Base-by-base conservation (phyloP, 2,797 vertebrate species). In the Lemur catta region DNA sequence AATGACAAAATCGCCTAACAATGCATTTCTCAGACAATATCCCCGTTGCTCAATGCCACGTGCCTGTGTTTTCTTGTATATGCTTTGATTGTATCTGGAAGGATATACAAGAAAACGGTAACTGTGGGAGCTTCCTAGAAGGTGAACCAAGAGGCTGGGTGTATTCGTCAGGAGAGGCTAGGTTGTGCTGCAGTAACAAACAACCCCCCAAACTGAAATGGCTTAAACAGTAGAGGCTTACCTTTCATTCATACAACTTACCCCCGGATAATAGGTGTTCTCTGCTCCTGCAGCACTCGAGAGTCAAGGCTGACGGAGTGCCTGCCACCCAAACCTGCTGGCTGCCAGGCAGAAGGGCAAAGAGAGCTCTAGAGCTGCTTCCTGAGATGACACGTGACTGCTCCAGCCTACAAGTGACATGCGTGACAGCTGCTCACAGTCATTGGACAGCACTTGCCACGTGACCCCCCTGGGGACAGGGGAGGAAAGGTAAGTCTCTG, bases 231-330 rank as follows among this genome's bases (percentile, higher is more conserved):
- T 4, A 20, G 63, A n/a, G 50, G 50, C 43, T 55, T 55, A 4
- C 30, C n/a, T 65, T 57, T 22, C 12, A 28, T 3, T 9, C 0
- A 2, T 3, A 4, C 33, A 50, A 3, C 4, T 5, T 0, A 38
- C 57, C 26, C 2, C 0, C 26, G 48, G 72, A 41, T 6, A 4
- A 11, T 1, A 18, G 43, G 75, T 17, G 2, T 20, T 41, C 17
- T 52, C 28, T 24, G 28, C 30, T 22, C 20, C 0, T 0, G 0
- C 0, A 4, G 22, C 57, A 20, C 41, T 24, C 41, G 0, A 43
- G n/a, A 13, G 15, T 4, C 18, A 1, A 82, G 55, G 63, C 69
- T 11, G 38, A 9, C 0, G 0, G 61, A 24, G 12, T 20, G 2
- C 0, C 43, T 8, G 0, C 30, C 13, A 22, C 67, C n/a, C 55